Base-by-base conservation (phyloP, 2,888 invertebrate genomes). In the Euproctis similis region DNA sequence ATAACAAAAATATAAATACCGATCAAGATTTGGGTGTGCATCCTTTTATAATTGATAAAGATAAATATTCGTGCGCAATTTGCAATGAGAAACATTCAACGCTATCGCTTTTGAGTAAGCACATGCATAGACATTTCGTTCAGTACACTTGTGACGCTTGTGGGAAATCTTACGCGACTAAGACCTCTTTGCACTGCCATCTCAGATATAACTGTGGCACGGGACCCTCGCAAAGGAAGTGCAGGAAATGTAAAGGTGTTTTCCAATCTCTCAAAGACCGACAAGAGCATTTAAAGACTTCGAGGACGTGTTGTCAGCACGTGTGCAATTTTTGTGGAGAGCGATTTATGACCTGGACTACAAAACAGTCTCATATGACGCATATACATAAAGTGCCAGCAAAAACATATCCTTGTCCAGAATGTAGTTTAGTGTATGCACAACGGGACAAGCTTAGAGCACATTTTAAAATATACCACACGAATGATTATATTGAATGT, bases 111-210 rank as follows among this genome's bases (percentile, higher is more conserved):
- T 28, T 58, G 1, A 60, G 59, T 12, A 54, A 32, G 26, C 50
- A 50, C 12, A 53, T 57, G 1, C 55, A 61, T 22, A 42, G 46
- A 0, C 65, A 67, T 31, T 71, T 59, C 24, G 48, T 49, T 2
- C 61, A 56, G 28, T 65, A 57, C 20, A 54, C 62, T 0, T 67
- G 68, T 5, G 62, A 68, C 27, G 13, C 49, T 1, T 66, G 66
- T 26, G 66, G 65, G 1, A 62, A 58, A 25, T 55, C 55, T 1
- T 65, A 59, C 22, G 52, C 53, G 0, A 50, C 56, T 0, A 36
- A 48, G 2, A 47, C 60, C 0, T 52, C 54, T 1, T 25, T 65
- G 13, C 47, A 52, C 0, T 47, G 52, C 13, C 64, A 65, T 19
- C 34, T 55, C 1, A 42, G 51, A 5, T 44, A 49, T 21, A 34